Evolutionary conservation across 2,113 vertebrate genomes (phyloP), one percentile per base, ranked within the genome.

Genomic region (Platycercus adscitus): DNA sequence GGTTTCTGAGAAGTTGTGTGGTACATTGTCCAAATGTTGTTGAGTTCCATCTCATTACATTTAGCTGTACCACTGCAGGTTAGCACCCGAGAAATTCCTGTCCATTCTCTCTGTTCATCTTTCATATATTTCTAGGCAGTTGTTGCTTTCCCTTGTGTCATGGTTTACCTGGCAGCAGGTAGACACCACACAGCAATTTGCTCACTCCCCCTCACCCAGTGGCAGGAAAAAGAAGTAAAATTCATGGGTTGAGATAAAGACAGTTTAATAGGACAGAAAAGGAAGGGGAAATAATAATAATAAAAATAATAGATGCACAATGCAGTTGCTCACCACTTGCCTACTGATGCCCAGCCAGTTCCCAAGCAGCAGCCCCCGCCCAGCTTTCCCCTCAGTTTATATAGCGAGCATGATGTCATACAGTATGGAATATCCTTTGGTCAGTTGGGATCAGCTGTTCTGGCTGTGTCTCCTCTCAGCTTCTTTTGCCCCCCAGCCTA

Each of bases 1-100:
- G 1, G 19, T 86, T 92, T 95, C 61, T 71, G 44, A 66, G 76
- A 88, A 84, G 37, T 33, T 55, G 13, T 29, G 25, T 18, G 37
- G 43, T 56, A 55, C 47, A 86, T 91, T 31, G 29, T 77, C 64
- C 29, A 29, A 41, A 56, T 93, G 70, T 79, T 82, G 7, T 88
- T 96, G 81, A 47, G 35, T 88, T 95, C 93, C 50, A 81, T 78
- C 17, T 23, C 31, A 10, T 83, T 66, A 41, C 35, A 26, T 68
- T 68, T 63, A 86, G 14, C 23, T 72, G 47, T 72, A 50, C 7
- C 24, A 9, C 19, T 81, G 47, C 29, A 31, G 1, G 5, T 60
- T 84, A 60, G 20, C 39, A n/a, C n/a, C 52, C 19, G 49, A 81
- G 46, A 86, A 86, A 84, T 84, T 78, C 82, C 50, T 78, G 39